phyloP scores from a whole-genome alignment of 2,113 vertebrate species.

The Sminthopsis crassicaudata region DNA sequence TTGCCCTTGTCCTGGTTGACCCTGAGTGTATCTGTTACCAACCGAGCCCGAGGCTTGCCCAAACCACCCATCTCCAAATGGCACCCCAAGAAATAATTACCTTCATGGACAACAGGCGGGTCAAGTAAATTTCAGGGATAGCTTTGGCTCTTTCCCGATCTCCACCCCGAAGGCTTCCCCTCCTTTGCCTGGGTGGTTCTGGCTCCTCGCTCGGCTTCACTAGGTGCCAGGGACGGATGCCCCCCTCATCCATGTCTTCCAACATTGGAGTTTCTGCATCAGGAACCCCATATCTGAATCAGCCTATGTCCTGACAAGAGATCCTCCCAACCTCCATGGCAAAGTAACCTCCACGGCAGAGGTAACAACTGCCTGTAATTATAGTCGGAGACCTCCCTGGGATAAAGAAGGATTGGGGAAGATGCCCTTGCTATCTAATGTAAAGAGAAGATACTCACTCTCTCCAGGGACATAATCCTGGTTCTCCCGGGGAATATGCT shows the following conservation, averaged over 20 bases:
- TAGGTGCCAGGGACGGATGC: slow-evolving; percentile 96
- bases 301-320: neutral
- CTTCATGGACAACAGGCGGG: slow-evolving; percentile 99
- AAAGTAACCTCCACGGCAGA: neutral
- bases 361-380: neutral
- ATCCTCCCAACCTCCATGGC: neutral
- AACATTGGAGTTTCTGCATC: slow-evolving; percentile 96
- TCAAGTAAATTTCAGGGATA: slow-evolving; percentile 98
- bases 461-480: slow-evolving; percentile 97
- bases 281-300: slow-evolving; percentile 12
- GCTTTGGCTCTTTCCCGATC: slow-evolving; percentile 96
- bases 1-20: neutral
- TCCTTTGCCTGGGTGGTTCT: slow-evolving; percentile 94
- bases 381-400: neutral
- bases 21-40: neutral
- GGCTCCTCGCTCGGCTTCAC: slow-evolving; percentile 98
- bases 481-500: slow-evolving; percentile 95
- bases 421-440: rapidly evolving
- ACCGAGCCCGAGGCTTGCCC: neutral
- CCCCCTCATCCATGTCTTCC: slow-evolving; percentile 98
- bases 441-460: slow-evolving; percentile 87
- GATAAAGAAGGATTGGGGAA: neutral
- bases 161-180: slow-evolving; percentile 90
- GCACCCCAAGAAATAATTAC: slow-evolving; percentile 76
- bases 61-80: too few relatives aligned